Percentiles rank a stretch among this genome's conserved stretches.
These are phyloP conservation scores for Rhombomys opimus DNA, from an alignment of 2,113 vertebrate species.

Conservation along the genomic window DNA sequence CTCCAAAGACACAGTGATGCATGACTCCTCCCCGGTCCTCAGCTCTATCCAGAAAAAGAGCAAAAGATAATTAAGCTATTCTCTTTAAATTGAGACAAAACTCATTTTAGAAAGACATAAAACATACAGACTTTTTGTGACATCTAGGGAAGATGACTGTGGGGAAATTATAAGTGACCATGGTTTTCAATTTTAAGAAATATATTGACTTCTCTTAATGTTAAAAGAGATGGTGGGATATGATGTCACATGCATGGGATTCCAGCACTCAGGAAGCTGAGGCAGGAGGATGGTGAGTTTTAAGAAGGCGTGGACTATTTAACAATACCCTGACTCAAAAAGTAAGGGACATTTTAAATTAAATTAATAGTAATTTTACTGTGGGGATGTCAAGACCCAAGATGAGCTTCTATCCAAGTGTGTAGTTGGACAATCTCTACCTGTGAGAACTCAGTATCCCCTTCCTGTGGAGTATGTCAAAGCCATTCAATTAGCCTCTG, in stretches of 20 bases:
- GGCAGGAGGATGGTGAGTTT: not conserved
- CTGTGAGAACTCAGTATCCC: fast-evolving
- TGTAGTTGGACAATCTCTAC: fast-evolving
- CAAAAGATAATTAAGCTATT: not conserved
- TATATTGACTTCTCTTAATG: too few species aligned
- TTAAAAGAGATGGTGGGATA: not conserved
- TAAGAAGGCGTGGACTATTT: not conserved
- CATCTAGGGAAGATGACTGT: not conserved
- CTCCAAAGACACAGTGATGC: not conserved
- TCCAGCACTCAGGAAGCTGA: not conserved
- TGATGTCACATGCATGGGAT: not conserved
- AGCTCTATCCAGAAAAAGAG: not conserved
- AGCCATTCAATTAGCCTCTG: not conserved
- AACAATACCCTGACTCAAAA: not conserved
- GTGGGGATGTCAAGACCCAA: not conserved
- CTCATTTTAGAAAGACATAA: not conserved
- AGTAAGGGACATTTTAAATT: not conserved
- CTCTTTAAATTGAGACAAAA: not conserved
- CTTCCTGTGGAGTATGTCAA: too few species aligned
- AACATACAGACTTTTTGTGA: not conserved
- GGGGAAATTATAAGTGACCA: fast-evolving
- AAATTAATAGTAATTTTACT: not conserved
- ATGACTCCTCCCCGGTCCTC: too few species aligned
- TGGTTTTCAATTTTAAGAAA: not conserved
- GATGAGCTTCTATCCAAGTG: not conserved